Evolutionary conservation across 92 coral and sea anemone species (phyloP), one percentile per base, ranked within the genome.

Genomic region (Paragorgia papillata): DNA sequence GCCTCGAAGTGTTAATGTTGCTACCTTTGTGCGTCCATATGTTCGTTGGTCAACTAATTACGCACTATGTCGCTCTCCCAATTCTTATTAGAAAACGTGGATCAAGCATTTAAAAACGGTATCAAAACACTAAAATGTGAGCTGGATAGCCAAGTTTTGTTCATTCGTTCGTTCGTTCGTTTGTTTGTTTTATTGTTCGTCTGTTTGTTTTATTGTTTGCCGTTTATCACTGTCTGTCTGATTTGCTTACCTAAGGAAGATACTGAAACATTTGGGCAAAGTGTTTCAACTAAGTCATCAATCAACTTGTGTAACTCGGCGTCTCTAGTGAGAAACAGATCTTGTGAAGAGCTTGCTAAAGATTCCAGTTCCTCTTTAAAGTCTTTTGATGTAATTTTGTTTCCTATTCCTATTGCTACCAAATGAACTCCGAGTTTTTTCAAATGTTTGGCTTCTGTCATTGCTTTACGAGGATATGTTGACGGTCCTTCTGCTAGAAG

Each of bases 401-500:
- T 28, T 0, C 73, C 73, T 7, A 66, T 54, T 35, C 73, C 73
- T 21, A 66, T 22, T 2, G 73, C 46, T 2, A 66, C 73, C 3
- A 66, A 18, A 3, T 39, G 73, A 43, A 66, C 56, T 39, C 73
- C 73, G n/a, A 22, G 3, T 14, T 24, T 22, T 10, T 66, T 66
- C 56, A 66, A 43, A 22, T 39, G 28, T 5, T 20, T 39, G 9
- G 73, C 73, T 39, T 66, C 73, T 66, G 35, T 18, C 20, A 66
- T 26, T 2, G 49, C 73, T 35, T 35, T 22, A 22, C n/a, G 31
- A 39, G 54, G 53, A 39, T 19, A 43, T 24, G 73, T 66, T 27
- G 73, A 40, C 30, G 53, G 22, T 22, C 73, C 73, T 24, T 66
- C 73, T 1, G 73, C 19, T 3, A 66, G 35, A 29, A 66, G 21